A percentile compares a stretch with the other conserved stretches of the same genome.
Evolutionary conservation across 1,140 invertebrate species (phyloP).

Genomic region (Trialeurodes vaporariorum): DNA sequence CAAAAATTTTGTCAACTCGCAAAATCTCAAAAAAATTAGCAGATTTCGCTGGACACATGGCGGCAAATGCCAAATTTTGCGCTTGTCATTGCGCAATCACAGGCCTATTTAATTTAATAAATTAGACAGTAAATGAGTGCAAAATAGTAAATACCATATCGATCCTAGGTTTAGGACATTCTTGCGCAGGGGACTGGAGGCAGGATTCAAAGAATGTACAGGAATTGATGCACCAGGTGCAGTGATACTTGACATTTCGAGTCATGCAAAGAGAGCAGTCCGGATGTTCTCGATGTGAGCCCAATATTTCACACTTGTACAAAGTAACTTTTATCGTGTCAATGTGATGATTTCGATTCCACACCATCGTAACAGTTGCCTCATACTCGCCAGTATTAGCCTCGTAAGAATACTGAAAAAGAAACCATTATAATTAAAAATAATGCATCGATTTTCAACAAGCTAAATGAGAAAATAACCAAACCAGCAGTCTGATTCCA

Average conservation of each 20-base stretch:
- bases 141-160: too few species aligned
- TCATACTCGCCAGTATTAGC: constrained; percentile 71
- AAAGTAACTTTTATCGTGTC: constrained; percentile 79
- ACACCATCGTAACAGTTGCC: constrained; percentile 77
- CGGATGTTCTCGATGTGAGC: constrained; percentile 78
- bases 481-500: too few species aligned
- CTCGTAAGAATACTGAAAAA: constrained; percentile 70
- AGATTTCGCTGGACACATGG: too few species aligned
- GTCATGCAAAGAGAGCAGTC: constrained; percentile 92
- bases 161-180: constrained; percentile 85
- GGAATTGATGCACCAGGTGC: constrained; percentile 80
- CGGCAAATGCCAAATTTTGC: too few species aligned
- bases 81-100: too few species aligned
- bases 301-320: constrained; percentile 89
- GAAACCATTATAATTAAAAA: constrained; percentile 17
- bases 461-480: too few species aligned
- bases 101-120: too few species aligned
- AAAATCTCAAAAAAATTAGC: too few species aligned
- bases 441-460: too few species aligned
- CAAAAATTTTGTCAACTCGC: too few species aligned
- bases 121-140: too few species aligned
- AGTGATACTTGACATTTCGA: constrained; percentile 72
- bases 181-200: constrained; percentile 51
- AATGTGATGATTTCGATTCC: constrained; percentile 86
- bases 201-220: constrained; percentile 79